Base-by-base conservation (phyloP, 2,888 invertebrate species). In the Diadegma fenestrale region DNA sequence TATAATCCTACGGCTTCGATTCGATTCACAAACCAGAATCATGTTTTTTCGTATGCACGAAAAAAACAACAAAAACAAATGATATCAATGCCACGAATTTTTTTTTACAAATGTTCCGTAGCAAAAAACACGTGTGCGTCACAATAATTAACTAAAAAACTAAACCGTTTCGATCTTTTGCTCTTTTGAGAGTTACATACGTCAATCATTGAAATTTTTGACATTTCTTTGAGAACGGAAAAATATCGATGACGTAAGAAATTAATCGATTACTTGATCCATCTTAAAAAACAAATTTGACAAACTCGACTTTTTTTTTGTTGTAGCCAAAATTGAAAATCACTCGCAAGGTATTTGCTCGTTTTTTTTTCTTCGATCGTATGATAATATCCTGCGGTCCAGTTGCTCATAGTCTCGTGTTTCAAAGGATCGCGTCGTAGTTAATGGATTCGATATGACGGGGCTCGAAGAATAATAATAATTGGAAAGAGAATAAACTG, bases 21-120 rank as follows among this genome's bases (percentile, higher is more conserved):
- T 76, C 63, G 64, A 76, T 84, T 71, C 51, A 41, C 63, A 51
- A 83, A 68, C 73, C 12, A 45, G 58, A 83, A 79, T 83, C 54
- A 79, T 68, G 26, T 37, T 14, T 8, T 45, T 75, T 45, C 26
- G 30, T 33, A 61, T 73, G 66, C n/a, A 51, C 33, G 41, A 58
- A 33, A 54, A 78, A 76, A 63, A 51, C 58, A 14, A 66, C 8
- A 58, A 51, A 41, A 37, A 33, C 10, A 45, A 43, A 37, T 19
- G 63, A 12, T 48, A 26, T 37, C 22, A 43, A 45, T 58, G 58
- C 26, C 58, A 26, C 14, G 26, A 5, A 10, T 10, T 54, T 48
- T 10, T 54, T 48, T 10, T 10, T 7, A 54, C 22, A 0, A 17
- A 22, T 54, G 2, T 19, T 10, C 3, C 51, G 19, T 51, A n/a